These are phyloP conservation scores for Hypomecis atomaria DNA, from an alignment of 2,888 invertebrate species.

Conservation along the genomic window DNA sequence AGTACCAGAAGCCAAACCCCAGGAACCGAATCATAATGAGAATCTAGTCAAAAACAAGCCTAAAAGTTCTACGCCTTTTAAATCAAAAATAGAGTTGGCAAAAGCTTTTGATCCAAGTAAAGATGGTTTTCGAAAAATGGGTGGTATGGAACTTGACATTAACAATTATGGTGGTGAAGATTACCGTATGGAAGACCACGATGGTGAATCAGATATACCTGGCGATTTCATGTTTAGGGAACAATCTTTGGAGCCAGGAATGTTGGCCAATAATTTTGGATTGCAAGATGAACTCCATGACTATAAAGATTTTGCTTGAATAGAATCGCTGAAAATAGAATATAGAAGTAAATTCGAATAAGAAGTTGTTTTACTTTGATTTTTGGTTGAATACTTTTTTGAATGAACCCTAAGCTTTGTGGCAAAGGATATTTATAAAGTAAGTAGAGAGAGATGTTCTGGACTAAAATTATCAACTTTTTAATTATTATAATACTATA, in stretches of 20 bases:
- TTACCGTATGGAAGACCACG: not conserved
- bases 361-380: too few relatives aligned
- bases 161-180: not conserved
- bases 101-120: too few relatives aligned
- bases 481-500: too few relatives aligned
- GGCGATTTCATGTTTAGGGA: not conserved
- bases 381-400: too few relatives aligned
- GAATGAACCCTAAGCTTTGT: too few relatives aligned
- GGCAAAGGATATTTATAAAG: not conserved
- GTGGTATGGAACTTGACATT: not conserved
- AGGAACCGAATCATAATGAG: not conserved
- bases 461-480: not conserved
- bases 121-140: not conserved
- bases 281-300: not conserved
- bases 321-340: too few relatives aligned
- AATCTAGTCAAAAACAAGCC: not conserved
- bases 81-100: not conserved
- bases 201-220: not conserved
- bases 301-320: not conserved
- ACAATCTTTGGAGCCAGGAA: not conserved
- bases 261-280: slow-evolving; percentile 3
- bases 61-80: not conserved
- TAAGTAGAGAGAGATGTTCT: not conserved
- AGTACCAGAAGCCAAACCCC: too few relatives aligned
- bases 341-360: too few relatives aligned